Conservation (phyloP, 2,113 vertebrate species). For the Athene cunicularia region DNA sequence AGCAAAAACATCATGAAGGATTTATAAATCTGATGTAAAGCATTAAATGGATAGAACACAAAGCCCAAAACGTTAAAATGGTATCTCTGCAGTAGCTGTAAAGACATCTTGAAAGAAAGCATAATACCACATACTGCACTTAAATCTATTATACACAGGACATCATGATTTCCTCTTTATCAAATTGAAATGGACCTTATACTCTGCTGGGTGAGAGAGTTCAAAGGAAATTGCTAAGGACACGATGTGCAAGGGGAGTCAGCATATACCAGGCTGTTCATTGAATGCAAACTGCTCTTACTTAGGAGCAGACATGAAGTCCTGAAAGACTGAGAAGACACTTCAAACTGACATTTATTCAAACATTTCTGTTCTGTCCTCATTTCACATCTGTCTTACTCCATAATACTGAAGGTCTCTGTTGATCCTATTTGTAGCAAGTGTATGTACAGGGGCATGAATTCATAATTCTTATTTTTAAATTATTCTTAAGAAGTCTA, state of each 20-base stretch:
- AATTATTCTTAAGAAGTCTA: neutral
- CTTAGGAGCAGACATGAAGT: neutral
- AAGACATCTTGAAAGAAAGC: neutral
- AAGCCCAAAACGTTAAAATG: neutral
- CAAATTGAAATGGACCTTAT: neutral
- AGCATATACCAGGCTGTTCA: neutral
- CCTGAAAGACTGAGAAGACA: neutral
- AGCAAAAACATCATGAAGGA: neutral
- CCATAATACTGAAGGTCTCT: neutral
- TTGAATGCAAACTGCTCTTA: neutral
- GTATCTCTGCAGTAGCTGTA: neutral
- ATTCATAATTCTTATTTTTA: neutral
- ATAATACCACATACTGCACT: neutral
- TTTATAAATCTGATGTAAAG: neutral
- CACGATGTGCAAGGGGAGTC: neutral
- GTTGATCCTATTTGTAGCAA: neutral
- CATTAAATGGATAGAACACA: neutral
- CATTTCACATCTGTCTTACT: neutral
- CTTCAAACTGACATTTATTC: neutral
- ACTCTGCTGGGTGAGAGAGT: neutral
- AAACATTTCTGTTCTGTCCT: neutral
- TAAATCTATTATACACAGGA: neutral
- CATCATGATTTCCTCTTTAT: neutral
- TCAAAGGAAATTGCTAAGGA: neutral
- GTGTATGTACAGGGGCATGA: accelerated